These are phyloP conservation scores for Arion vulgaris DNA, from an alignment of 1,140 invertebrate species.

Conservation along the genomic window DNA sequence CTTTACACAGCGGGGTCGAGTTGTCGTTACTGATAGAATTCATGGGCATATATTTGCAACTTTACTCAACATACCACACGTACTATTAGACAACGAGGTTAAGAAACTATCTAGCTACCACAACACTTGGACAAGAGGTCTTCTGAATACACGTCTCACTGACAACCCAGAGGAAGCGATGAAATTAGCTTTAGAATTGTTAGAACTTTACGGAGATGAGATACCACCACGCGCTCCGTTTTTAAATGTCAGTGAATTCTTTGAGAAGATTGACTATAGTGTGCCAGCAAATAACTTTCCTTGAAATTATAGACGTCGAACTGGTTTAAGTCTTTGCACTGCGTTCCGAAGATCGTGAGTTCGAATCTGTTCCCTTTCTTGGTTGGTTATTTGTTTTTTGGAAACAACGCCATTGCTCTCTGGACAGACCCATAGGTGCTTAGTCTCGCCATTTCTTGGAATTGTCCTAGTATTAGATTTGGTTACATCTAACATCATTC, in stretches of 20 bases:
- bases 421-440: too few species aligned
- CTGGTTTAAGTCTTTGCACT: too few species aligned
- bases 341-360: too few species aligned
- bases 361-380: too few species aligned
- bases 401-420: too few species aligned
- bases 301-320: too few species aligned
- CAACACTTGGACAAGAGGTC: conserved; percentile 41
- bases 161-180: not conserved
- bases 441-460: too few species aligned
- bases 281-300: not conserved
- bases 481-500: too few species aligned
- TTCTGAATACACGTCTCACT: conserved; percentile 21
- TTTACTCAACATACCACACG: conserved; percentile 48
- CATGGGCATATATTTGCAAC: conserved; percentile 48
- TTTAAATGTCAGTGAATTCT: not conserved
- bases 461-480: too few species aligned
- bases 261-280: not conserved
- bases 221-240: conserved; percentile 5
- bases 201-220: conserved; percentile 11
- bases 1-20: conserved; percentile 40
- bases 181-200: conserved; percentile 22
- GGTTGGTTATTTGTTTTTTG: too few species aligned
- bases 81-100: conserved; percentile 42
- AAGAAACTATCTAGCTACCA: conserved; percentile 42
- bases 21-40: conserved; percentile 50